Conservation (phyloP, 2,888 invertebrate genomes). For the Drosophila fungiperda region DNA sequence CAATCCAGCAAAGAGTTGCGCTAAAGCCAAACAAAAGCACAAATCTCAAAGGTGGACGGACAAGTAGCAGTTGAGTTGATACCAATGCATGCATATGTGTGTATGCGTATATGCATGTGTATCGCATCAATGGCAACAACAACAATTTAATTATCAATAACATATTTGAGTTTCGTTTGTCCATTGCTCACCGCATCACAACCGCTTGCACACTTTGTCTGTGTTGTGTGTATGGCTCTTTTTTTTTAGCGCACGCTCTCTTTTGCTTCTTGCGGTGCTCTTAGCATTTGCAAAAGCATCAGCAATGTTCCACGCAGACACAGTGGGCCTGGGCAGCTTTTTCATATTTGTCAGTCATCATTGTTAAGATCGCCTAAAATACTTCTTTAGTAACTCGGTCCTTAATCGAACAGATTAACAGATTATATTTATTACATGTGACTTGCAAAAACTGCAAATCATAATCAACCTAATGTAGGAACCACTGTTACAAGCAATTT, state of each 20-base stretch:
- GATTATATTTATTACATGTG: neutral
- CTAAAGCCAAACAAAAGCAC: slow-evolving; percentile 36
- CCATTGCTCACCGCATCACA: slow-evolving; percentile 13
- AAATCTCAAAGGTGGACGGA: slow-evolving; percentile 49
- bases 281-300: slow-evolving; percentile 48
- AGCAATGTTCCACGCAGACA: slow-evolving; percentile 22
- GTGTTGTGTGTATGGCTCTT: slow-evolving; percentile 12
- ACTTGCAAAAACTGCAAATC: neutral
- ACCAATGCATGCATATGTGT: slow-evolving; percentile 7
- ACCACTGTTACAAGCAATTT: neutral
- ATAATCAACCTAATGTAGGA: neutral
- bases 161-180: slow-evolving; percentile 64
- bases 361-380: neutral
- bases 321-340: slow-evolving; percentile 28
- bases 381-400: neutral
- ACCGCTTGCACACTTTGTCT: slow-evolving; percentile 5
- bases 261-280: slow-evolving; percentile 47
- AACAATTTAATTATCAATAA: slow-evolving; percentile 73
- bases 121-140: slow-evolving; percentile 40
- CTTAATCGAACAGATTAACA: neutral
- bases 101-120: neutral
- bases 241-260: slow-evolving; percentile 59
- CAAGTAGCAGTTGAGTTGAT: slow-evolving; percentile 34
- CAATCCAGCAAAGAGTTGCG: slow-evolving; percentile 30
- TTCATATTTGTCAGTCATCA: neutral